A percentile compares a stretch with the other conserved stretches of the same genome.
phyloP scores from a whole-genome alignment of 2,113 vertebrate genomes.

The Penelope pileata region DNA sequence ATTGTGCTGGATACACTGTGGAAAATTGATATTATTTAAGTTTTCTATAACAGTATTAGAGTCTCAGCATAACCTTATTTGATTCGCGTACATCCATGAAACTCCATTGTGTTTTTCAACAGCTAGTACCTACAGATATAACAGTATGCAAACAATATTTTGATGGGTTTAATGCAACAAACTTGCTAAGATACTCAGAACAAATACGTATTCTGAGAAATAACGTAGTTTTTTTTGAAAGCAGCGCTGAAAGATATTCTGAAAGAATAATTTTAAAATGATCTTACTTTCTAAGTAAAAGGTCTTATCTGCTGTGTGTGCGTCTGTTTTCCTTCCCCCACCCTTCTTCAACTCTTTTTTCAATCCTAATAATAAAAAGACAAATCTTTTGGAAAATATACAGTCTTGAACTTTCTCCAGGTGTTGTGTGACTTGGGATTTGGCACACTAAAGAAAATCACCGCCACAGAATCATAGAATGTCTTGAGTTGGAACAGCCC shows the following conservation, averaged over 20 bases:
- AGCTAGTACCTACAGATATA: not conserved
- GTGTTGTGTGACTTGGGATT: not conserved
- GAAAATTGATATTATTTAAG: conserved; percentile 68
- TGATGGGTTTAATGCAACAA: not conserved
- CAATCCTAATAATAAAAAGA: not conserved
- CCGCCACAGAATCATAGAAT: too few relatives aligned
- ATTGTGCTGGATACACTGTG: conserved; percentile 3
- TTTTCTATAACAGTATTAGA: conserved; percentile 33
- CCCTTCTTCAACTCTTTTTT: not conserved
- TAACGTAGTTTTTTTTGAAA: not conserved
- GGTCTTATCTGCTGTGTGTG: not conserved
- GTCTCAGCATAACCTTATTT: conserved; percentile 50
- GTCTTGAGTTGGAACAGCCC: too few relatives aligned
- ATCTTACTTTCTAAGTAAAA: not conserved
- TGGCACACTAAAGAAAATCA: not conserved
- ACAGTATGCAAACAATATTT: not conserved
- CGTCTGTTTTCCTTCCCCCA: not conserved
- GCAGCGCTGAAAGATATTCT: too few relatives aligned
- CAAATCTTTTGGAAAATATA: not conserved
- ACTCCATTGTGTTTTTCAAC: conserved; percentile 22
- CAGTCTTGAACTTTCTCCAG: not conserved
- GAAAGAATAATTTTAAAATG: not conserved
- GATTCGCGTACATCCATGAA: not conserved
- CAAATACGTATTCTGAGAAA: not conserved
- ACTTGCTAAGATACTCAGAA: not conserved